phyloP scores from a whole-genome alignment of 1,140 invertebrate species.

The Muscidifurax raptorellus region DNA sequence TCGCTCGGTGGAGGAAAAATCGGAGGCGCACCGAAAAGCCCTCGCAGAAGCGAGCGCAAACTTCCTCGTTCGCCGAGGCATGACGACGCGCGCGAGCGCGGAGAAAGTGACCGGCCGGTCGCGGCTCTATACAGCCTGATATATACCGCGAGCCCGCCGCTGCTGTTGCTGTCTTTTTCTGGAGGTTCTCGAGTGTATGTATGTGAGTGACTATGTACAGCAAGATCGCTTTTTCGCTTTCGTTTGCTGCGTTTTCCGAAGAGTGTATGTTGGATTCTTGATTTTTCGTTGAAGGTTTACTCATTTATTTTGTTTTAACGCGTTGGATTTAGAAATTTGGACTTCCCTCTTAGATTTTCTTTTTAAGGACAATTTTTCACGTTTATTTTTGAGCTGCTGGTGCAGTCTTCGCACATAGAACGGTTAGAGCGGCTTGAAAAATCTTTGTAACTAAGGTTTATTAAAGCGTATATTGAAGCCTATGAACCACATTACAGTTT shows the following conservation, averaged over 20 bases:
- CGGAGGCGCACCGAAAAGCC: constrained; percentile 31
- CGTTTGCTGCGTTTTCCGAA: neutral
- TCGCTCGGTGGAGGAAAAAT: constrained; percentile 8
- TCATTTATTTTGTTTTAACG: neutral
- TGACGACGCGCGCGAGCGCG: constrained; percentile 54
- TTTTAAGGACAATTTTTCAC: neutral
- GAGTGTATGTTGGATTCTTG: neutral
- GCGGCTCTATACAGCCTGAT: neutral
- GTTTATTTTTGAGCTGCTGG: neutral
- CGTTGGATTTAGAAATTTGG: neutral
- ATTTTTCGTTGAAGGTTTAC: neutral
- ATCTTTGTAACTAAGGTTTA: neutral
- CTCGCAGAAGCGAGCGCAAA: constrained; percentile 26
- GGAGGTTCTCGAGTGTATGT: neutral
- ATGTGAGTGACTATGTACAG: too few relatives aligned
- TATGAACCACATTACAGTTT: constrained; percentile 33
- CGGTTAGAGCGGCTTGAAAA: neutral
- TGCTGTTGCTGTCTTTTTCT: neutral
- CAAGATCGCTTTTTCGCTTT: constrained; percentile 34
- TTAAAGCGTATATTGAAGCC: constrained; percentile 4
- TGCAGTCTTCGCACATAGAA: neutral
- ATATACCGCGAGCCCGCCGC: neutral
- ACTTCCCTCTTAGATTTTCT: neutral
- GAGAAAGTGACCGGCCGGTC: constrained; percentile 55
- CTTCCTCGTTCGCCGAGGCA: constrained; percentile 60